Evolutionary conservation across 2,888 invertebrate genomes (phyloP).

Genomic region (Bruchidius siliquastri): DNA sequence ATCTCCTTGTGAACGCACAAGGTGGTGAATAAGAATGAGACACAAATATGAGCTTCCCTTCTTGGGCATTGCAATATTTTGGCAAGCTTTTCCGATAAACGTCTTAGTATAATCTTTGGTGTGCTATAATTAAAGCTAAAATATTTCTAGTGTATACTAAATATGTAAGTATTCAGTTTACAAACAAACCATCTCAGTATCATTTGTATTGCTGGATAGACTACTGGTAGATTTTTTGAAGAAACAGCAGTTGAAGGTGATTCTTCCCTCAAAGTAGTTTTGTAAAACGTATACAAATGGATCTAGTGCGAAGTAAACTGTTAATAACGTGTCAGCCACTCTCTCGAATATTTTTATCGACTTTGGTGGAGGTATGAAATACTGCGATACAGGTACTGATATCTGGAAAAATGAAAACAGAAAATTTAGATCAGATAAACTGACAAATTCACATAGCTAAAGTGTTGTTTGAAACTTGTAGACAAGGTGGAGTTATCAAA

Average conservation of each 20-base stretch:
- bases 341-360: constrained; percentile 50
- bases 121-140: background rate
- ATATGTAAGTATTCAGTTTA: background rate
- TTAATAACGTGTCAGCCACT: constrained; percentile 69
- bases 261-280: constrained; percentile 49
- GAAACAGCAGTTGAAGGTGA: constrained; percentile 27
- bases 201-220: constrained; percentile 25
- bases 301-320: constrained; percentile 77
- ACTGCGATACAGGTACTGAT: constrained; percentile 61
- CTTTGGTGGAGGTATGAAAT: constrained; percentile 29
- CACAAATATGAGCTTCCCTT: too few relatives aligned
- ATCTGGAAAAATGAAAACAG: too few relatives aligned
- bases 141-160: background rate
- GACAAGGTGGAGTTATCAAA: too few relatives aligned
- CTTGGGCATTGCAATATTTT: background rate
- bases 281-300: constrained; percentile 79
- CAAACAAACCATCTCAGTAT: constrained; percentile 35
- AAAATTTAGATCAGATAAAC: too few relatives aligned
- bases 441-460: too few relatives aligned
- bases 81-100: background rate
- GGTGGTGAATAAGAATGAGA: too few relatives aligned
- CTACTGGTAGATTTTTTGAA: constrained; percentile 24
- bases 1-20: too few relatives aligned
- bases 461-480: too few relatives aligned
- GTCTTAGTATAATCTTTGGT: background rate